phyloP scores from a whole-genome alignment of 1,140 invertebrate genomes.

The Drosophila nebulosa region DNA sequence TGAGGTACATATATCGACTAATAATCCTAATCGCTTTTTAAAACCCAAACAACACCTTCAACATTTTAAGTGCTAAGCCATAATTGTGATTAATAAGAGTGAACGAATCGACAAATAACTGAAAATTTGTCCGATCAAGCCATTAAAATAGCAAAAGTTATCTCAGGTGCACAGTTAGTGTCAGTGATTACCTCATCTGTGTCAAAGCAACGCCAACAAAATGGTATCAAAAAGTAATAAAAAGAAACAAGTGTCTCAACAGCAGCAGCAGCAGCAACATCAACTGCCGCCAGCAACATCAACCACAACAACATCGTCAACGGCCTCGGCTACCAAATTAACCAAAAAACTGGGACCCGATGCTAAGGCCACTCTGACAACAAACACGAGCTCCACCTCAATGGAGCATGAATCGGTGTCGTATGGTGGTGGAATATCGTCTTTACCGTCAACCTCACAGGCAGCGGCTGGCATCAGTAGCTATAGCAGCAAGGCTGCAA shows the following conservation, averaged over 20 bases:
- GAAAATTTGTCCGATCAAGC: conserved; percentile 18
- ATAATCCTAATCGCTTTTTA: conserved; percentile 20
- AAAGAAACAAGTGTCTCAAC: conserved; percentile 76
- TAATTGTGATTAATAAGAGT: conserved; percentile 68
- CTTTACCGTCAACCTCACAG: background rate
- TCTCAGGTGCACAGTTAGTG: conserved; percentile 29
- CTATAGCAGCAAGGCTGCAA: conserved; percentile 46
- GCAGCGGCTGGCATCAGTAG: conserved; percentile 40
- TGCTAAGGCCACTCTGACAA: conserved; percentile 59
- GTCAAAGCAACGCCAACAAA: conserved; percentile 54
- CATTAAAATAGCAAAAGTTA: conserved; percentile 29
- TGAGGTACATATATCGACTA: conserved; percentile 41
- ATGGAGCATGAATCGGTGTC: conserved; percentile 66
- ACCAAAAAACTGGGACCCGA: conserved; percentile 62
- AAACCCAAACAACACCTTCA: conserved; percentile 8
- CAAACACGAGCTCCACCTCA: conserved; percentile 54
- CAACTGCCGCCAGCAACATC: conserved; percentile 53
- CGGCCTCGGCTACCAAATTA: conserved; percentile 64
- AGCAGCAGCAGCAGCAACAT: conserved; percentile 25
- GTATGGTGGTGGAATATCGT: conserved; percentile 10
- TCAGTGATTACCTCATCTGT: conserved; percentile 70
- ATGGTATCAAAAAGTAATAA: conserved; percentile 80
- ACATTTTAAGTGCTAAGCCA: conserved; percentile 35
- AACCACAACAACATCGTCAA: conserved; percentile 63
- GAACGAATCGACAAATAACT: conserved; percentile 22